Base-by-base conservation (phyloP, 2,113 vertebrate genomes). In the Haemorhous mexicanus region DNA sequence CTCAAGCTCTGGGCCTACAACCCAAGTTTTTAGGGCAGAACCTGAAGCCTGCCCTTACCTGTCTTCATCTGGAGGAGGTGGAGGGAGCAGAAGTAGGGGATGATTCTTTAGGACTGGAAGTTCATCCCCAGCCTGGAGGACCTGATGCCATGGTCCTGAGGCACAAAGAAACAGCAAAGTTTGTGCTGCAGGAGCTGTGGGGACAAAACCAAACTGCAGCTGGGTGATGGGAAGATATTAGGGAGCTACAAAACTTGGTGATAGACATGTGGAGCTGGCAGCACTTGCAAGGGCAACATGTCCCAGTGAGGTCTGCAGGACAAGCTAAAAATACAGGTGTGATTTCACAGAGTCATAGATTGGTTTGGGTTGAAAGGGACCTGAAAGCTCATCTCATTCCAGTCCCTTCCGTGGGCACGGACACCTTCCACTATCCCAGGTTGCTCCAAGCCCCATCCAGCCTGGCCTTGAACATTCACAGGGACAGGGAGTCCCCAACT, bases 201-300 rank as follows among this genome's bases (percentile, higher is more conserved):
- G 35, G 6, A 22, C 11, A 55, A 73, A 90, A 24, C 7, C 23
- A 58, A 52, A 43, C 41, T 62, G 19, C 14, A 72, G 18, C 15
- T 20, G 10, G 19, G 26, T 2, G 9, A 39, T 33, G n/a, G 46
- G 46, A 67, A 79, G 16, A 41, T 7, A 83, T 58, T 80, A 55
- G 47, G 20, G 53, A 85, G 4, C 5, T 49, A 15, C 11, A n/a
- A 22, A 41, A 12, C 6, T 43, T 41, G 39, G 4, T 46, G 47
- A 14, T 0, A 26, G 52, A 85, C 35, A 39, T 32, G 37, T 63
- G 39, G 33, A 72, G 28, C 11, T 67, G 82, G 69, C 43, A 93
- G 37, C 19, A 44, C 11, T 76, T 35, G 27, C 46, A 61, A 41
- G 10, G 16, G 24, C 33, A 39, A 35, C 33, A 8, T 0, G 0